Base-by-base conservation (phyloP, 2,797 vertebrate species). In the Mionectes olivaceus region DNA sequence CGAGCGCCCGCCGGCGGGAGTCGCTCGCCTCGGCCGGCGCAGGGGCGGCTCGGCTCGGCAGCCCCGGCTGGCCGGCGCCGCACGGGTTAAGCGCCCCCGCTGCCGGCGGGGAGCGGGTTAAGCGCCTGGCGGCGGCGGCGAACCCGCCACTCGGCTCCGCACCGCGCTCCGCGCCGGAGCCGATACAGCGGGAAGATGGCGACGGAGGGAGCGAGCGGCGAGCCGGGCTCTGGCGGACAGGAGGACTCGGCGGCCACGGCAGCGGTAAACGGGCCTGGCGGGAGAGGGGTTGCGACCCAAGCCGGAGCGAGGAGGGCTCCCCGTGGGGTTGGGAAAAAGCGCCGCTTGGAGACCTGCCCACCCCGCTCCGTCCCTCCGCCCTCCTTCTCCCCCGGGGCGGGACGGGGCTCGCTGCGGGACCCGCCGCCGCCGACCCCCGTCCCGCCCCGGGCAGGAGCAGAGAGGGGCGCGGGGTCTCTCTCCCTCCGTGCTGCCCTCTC, bases 121-220 rank as follows among this genome's bases (percentile, higher is more conserved):
- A 97, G 95, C 74, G 80, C 93, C 92, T 97, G 85, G 71, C 92
- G 49, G 96, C 97, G 97, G 96, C 97, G 97, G 98, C 35, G 35
- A 35, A 97, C 61, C 89, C 68, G 87, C 93, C 80, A 90, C 91
- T 89, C 85, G 84, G 71, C 68, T 94, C 87, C 89, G 81, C 87
- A 79, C 83, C 50, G 84, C 41, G 88, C 90, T 91, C 88, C 83
- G 95, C 89, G 88, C 83, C 97, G 98, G 98, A 98, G 98, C 98
- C 98, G 96, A 98, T 97, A 97, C 98, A 97, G 98, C 93, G 98
- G 98, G 98, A 99, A 99, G 98, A 99, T 99, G 99, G 99, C 99
- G 99, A 99, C 99, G 97, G 99, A 99, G 97, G 98, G 98, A 98
- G 98, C 98, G 96, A 98, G 98, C 98, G 98, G 98, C 97, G 98